These are phyloP conservation scores for Rhynchotus rufescens DNA, from an alignment of 2,797 vertebrate species.

Conservation along the genomic window DNA sequence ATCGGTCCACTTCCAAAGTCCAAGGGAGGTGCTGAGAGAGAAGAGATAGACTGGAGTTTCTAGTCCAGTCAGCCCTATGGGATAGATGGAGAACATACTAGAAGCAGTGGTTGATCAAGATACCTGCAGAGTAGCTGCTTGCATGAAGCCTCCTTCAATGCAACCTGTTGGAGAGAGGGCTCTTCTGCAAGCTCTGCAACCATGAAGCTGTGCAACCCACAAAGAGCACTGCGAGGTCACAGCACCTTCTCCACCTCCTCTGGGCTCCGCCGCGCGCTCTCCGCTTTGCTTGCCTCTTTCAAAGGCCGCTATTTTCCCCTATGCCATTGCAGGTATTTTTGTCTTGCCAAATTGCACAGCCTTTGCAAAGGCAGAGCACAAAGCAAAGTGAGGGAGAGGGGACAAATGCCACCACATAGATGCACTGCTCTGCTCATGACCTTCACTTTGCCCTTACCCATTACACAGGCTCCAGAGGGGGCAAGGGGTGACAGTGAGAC, in stretches of 20 bases:
- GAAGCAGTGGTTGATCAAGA: accelerated
- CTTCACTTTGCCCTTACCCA: neutral
- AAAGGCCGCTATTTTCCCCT: neutral
- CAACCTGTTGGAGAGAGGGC: neutral
- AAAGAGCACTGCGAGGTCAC: neutral
- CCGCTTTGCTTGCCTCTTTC: neutral
- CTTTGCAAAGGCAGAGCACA: slow-evolving; percentile 18
- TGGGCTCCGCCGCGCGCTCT: accelerated
- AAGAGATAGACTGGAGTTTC: neutral
- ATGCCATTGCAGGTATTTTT: neutral
- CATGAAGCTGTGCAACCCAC: neutral
- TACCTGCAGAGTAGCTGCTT: neutral
- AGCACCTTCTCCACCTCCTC: neutral
- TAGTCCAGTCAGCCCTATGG: neutral
- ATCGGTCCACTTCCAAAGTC: neutral
- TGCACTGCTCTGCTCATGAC: neutral
- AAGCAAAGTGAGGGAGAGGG: neutral
- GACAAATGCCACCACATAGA: neutral
- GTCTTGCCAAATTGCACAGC: neutral
- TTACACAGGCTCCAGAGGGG: neutral
- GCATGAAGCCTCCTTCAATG: neutral
- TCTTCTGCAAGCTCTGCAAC: neutral
- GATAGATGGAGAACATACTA: neutral
- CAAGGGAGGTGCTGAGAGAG: neutral
- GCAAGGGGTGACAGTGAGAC: neutral